These are phyloP conservation scores for Philaenus spumarius DNA, from an alignment of 1,140 invertebrate species.

Conservation along the genomic window DNA sequence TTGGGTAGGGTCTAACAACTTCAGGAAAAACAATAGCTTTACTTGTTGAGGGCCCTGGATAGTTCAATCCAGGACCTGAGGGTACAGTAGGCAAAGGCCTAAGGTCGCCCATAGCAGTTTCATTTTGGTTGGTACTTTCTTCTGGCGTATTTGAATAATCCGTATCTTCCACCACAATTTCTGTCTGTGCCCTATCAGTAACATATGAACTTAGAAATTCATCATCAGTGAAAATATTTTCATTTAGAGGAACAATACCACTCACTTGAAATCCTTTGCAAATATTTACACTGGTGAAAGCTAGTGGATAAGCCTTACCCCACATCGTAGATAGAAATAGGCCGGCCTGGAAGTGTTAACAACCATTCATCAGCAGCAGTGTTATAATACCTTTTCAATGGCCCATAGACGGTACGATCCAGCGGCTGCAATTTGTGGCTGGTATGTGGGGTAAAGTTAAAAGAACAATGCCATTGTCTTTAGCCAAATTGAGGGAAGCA, in stretches of 20 bases:
- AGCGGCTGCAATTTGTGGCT: constrained; percentile 38
- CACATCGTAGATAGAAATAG: constrained; percentile 20
- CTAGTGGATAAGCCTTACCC: constrained; percentile 8
- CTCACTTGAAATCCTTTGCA: constrained; percentile 17
- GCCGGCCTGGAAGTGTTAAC: constrained; percentile 14
- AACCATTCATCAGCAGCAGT: constrained; percentile 14
- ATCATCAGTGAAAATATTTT: constrained; percentile 22
- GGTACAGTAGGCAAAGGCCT: too few relatives aligned
- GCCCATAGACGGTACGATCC: constrained; percentile 28
- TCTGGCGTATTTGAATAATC: too few relatives aligned
- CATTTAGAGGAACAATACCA: constrained; percentile 10
- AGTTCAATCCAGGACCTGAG: too few relatives aligned
- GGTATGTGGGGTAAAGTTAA: constrained; percentile 27
- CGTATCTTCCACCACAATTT: too few relatives aligned
- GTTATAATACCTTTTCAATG: constrained; percentile 23
- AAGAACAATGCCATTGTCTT: constrained; percentile 29
- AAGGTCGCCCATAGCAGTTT: too few relatives aligned
- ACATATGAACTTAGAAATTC: too few relatives aligned
- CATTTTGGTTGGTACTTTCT: too few relatives aligned
- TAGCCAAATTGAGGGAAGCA: constrained; percentile 23
- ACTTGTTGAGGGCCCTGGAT: too few relatives aligned
- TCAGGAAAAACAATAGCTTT: too few relatives aligned
- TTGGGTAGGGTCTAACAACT: too few relatives aligned
- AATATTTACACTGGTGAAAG: constrained; percentile 19
- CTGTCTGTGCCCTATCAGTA: too few relatives aligned